phyloP scores from a whole-genome alignment of 64 coral and sea anemone species.

The Stichodactyla mertensii region DNA sequence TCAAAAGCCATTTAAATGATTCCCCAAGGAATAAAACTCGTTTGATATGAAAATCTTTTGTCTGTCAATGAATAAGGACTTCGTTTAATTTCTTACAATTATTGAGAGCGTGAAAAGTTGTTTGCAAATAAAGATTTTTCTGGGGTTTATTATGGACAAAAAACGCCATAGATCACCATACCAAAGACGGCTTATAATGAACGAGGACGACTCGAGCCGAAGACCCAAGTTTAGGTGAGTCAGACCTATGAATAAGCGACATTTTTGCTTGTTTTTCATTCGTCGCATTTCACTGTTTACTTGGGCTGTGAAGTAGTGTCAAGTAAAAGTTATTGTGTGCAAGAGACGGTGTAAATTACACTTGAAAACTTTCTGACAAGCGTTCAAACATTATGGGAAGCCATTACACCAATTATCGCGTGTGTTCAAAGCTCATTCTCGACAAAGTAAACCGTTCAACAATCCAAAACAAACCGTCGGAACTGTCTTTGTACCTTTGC shows the following conservation, averaged over 20 bases:
- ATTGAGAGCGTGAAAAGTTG: conserved; percentile 14
- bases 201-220: conserved; percentile 12
- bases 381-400: not conserved
- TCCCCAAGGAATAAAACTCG: not conserved
- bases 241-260: not conserved
- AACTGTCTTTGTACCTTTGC: not conserved
- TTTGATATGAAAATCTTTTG: not conserved
- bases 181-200: conserved; percentile 29
- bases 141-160: conserved; percentile 30
- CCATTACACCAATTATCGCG: not conserved
- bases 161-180: conserved; percentile 14
- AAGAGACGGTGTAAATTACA: not conserved
- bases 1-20: not conserved
- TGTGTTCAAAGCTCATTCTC: not conserved
- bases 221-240: conserved; percentile 34
- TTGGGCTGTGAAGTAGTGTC: not conserved
- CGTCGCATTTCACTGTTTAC: not conserved
- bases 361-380: not conserved
- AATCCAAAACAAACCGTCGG: not conserved
- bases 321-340: not conserved
- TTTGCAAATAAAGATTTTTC: conserved; percentile 48
- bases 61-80: conserved; percentile 35
- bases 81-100: conserved; percentile 38
- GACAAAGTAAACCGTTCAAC: not conserved
- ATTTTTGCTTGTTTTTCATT: not conserved